Base-by-base conservation (phyloP, 2,113 vertebrate species). In the Prunella himalayana region DNA sequence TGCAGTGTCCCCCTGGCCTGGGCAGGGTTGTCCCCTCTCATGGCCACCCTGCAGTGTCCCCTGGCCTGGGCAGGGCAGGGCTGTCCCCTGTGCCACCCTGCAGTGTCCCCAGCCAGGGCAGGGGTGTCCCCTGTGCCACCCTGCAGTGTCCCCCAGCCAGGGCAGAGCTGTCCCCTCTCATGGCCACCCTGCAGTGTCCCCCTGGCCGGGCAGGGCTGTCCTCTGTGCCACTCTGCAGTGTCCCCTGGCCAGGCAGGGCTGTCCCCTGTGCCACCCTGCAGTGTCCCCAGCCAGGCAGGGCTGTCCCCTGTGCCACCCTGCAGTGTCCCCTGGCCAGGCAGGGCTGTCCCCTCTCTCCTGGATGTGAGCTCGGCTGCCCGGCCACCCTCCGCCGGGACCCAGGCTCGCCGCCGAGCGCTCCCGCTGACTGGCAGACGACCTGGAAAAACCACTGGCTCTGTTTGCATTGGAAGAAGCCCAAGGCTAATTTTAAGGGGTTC, bases 401-500 rank as follows among this genome's bases (percentile, higher is more conserved):
- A 3, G 44, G 25, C 63, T 83, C 1, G 19, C 56, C 3, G 23
- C 83, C 11, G 31, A 66, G 73, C 4, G 4, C 33, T 92, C 72
- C 87, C 4, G 14, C 87, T 69, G 85, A 45, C 93, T 93, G 95
- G 88, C 81, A 93, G 92, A 8, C 11, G 70, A 95, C 94, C 91
- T 87, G 89, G 75, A 84, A 66, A 89, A 96, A 82, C 94, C 93
- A 78, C 91, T 86, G 82, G 89, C 94, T 96, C 85, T 94, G 95
- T 96, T 97, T 97, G 91, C 66, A 5, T 93, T 97, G 97, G 97
- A 95, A 90, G 87, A 61, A 94, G 96, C 96, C 96, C 96, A 95
- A 97, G 97, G 96, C 97, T 97, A 97, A 95, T 97, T 96, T 96
- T 95, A 92, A 97, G 96, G 95, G 97, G 94, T 96, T 96, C 96